Evolutionary conservation across 2,888 invertebrate species (phyloP), one percentile per base, ranked within the genome.

Genomic region (Aspidapion aeneum): DNA sequence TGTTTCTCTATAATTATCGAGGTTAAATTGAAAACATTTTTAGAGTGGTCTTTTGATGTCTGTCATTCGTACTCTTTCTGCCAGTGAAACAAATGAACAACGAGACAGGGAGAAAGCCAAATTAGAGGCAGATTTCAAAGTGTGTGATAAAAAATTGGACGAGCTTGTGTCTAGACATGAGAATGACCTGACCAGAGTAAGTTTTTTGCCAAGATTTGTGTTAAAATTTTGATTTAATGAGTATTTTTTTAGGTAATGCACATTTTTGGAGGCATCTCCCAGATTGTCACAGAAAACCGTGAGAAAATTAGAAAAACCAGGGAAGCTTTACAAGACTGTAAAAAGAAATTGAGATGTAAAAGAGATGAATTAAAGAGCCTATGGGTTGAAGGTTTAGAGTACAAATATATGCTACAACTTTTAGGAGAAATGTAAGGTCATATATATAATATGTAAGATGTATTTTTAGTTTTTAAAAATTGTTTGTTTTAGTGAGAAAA

Each of bases 351-450:
- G 66, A 90, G 94, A 66, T 93, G 97, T 78, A 88, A 95, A 61
- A 85, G 96, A 49, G 97, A 97, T 74, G 98, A 98, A 77, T 82
- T 99, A 64, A 90, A 93, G 73, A 90, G 95, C 69, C 84, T 98
- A 62, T 98, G 98, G 96, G 85, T 93, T 3, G 97, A 98, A 78
- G 94, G 96, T 0, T 87, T 98, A n/a, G 96, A 98, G 74, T 96
- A 98, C 75, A 94, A 95, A 75, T 91, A 96, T 75, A 92, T 95
- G 63, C 79, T 96, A 52, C 87, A 91, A 70, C 87, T 97, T 80
- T 80, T 98, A 54, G 93, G 96, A 72, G 93, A 96, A 81, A 94
- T 97, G 93, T 92, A 79, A n/a, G 82, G 86, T 80, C 7, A 18
- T 50, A 56, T 56, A 48, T 48, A 56, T 52, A 3, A 3, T 19